Conservation (phyloP, 2,888 invertebrate species). For the Erpobdella octoculata region DNA sequence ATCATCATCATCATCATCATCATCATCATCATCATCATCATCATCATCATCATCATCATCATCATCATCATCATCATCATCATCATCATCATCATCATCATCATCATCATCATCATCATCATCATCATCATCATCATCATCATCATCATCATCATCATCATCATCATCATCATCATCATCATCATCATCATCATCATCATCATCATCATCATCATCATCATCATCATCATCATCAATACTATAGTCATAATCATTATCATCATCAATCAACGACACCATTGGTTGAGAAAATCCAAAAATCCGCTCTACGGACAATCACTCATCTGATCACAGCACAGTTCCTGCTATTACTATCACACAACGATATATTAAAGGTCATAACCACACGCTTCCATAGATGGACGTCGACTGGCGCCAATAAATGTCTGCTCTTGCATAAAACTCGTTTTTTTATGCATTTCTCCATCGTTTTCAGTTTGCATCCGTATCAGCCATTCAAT, state of each 20-base stretch:
- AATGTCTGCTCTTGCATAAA: too few species aligned
- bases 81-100: conserved; percentile 23
- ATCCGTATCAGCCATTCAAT: too few species aligned
- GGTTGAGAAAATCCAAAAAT: too few species aligned
- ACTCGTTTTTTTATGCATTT: too few species aligned
- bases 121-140: conserved; percentile 17
- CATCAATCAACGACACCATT: too few species aligned
- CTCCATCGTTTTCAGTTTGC: too few species aligned
- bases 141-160: neutral
- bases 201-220: neutral
- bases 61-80: neutral
- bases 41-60: neutral
- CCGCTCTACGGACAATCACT: too few species aligned
- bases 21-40: conserved; percentile 14
- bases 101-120: conserved; percentile 23
- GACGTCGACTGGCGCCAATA: too few species aligned
- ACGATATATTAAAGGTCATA: too few species aligned
- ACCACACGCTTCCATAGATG: too few species aligned
- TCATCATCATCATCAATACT: neutral
- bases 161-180: conserved; percentile 3
- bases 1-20: conserved; percentile 1
- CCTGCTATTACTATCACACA: too few species aligned
- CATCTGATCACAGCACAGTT: too few species aligned
- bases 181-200: neutral
- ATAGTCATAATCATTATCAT: neutral